phyloP scores from a whole-genome alignment of 2,797 vertebrate species.

The Loris lydekkerianus region DNA sequence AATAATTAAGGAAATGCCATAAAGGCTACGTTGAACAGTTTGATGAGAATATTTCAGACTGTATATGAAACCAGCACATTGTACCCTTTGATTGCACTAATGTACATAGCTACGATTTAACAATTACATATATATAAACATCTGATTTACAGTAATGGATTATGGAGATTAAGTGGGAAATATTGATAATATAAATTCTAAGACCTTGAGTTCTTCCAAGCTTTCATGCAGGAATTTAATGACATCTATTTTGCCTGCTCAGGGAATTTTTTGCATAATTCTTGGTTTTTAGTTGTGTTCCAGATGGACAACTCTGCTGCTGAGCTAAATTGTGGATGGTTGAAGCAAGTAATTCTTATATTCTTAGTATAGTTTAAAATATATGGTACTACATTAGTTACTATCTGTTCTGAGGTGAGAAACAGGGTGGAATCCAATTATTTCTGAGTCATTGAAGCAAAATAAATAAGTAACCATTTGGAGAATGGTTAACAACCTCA shows the following conservation, averaged over 20 bases:
- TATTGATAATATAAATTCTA: neutral
- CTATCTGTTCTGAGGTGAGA: slow-evolving; percentile 65
- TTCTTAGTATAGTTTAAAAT: slow-evolving; percentile 66
- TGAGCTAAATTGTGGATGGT: slow-evolving; percentile 20
- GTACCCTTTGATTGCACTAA: too few species aligned
- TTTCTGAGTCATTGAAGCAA: slow-evolving; percentile 53
- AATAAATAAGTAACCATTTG: slow-evolving; percentile 48
- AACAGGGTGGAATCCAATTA: slow-evolving; percentile 57
- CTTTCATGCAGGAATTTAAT: neutral
- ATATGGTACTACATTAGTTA: slow-evolving; percentile 36
- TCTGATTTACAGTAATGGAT: slow-evolving; percentile 15
- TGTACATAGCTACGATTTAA: too few species aligned
- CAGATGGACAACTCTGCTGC: slow-evolving; percentile 20
- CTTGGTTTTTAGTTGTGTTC: slow-evolving; percentile 54
- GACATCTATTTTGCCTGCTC: slow-evolving; percentile 26
- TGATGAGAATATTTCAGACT: too few species aligned
- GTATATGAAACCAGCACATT: too few species aligned
- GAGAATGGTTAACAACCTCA: neutral
- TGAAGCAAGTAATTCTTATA: slow-evolving; percentile 50
- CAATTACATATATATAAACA: too few species aligned
- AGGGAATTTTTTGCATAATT: slow-evolving; percentile 40
- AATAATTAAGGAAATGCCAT: too few species aligned
- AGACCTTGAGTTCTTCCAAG: neutral
- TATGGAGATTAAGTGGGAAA: neutral
- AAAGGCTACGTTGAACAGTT: too few species aligned